Evolutionary conservation across 2,888 invertebrate species (phyloP).

Genomic region (Caenorhabditis parvicauda): DNA sequence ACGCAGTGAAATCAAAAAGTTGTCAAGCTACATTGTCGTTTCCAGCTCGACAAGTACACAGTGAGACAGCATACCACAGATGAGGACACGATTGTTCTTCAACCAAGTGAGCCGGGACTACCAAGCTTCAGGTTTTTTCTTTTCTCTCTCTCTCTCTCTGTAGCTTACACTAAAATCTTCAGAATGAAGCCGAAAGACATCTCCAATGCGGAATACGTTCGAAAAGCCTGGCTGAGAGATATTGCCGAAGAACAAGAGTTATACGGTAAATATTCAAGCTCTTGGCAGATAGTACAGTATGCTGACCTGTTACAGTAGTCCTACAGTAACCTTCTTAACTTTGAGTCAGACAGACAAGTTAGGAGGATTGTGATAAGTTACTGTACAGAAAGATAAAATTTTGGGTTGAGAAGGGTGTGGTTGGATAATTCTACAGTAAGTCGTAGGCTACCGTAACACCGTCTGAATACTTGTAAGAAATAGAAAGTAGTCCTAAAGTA

Average conservation of each 20-base stretch:
- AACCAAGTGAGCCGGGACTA: slow-evolving; percentile 53
- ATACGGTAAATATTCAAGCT: slow-evolving; percentile 62
- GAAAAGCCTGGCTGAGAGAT: slow-evolving; percentile 65
- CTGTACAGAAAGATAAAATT: too few species aligned
- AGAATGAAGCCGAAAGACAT: slow-evolving; percentile 53
- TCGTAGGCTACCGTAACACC: too few species aligned
- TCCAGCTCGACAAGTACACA: slow-evolving; percentile 64
- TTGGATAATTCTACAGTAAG: too few species aligned
- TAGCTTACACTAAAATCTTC: slow-evolving; percentile 2
- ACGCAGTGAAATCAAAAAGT: not conserved
- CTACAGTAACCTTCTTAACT: too few species aligned
- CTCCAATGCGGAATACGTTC: slow-evolving; percentile 47
- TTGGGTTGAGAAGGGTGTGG: too few species aligned
- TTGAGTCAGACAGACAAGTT: too few species aligned
- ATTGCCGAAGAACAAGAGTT: slow-evolving; percentile 62
- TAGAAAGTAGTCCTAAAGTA: too few species aligned
- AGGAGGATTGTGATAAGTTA: too few species aligned
- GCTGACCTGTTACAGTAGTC: too few species aligned
- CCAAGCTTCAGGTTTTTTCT: slow-evolving; percentile 42
- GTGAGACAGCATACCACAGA: slow-evolving; percentile 63
- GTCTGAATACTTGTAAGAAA: too few species aligned
- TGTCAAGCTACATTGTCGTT: slow-evolving; percentile 13
- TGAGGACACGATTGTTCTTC: slow-evolving; percentile 55
- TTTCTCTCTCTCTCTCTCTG: not conserved
- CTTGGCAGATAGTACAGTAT: too few species aligned